phyloP scores from a whole-genome alignment of 1,140 invertebrate species.

The Drosophila nebulosa region DNA sequence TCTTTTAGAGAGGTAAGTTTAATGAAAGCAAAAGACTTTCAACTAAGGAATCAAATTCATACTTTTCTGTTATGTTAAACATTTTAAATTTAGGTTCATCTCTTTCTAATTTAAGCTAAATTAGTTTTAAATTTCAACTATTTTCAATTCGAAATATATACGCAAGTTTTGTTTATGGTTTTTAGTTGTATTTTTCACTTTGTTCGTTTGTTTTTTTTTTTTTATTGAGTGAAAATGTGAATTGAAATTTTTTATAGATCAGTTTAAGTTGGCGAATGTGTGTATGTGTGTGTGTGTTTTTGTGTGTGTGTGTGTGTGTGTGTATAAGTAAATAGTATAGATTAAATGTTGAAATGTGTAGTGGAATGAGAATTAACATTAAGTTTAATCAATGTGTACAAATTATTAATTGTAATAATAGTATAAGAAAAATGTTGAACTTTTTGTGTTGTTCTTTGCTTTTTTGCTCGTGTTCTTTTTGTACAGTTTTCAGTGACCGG shows the following conservation, averaged over 20 bases:
- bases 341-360: conserved; percentile 21
- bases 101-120: no score
- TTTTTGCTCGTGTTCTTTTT: conserved; percentile 31
- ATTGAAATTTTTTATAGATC: neutral
- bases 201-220: conserved; percentile 24
- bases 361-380: conserved; percentile 23
- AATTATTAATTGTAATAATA: conserved; percentile 19
- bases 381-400: conserved; percentile 20
- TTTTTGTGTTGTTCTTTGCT: conserved; percentile 13
- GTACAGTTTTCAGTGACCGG: conserved; percentile 17
- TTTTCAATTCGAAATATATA: conserved; percentile 22
- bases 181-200: conserved; percentile 11
- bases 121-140: neutral
- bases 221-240: conserved; percentile 42
- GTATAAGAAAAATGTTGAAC: neutral
- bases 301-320: conserved; percentile 11
- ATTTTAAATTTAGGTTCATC: no score
- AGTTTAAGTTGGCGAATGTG: neutral
- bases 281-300: neutral
- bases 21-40: no score
- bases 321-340: conserved; percentile 21
- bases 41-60: no score
- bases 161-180: conserved; percentile 25
- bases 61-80: no score
- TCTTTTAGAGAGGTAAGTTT: no score